phyloP scores from a whole-genome alignment of 2,888 invertebrate species.

The Synergus laeviventris region DNA sequence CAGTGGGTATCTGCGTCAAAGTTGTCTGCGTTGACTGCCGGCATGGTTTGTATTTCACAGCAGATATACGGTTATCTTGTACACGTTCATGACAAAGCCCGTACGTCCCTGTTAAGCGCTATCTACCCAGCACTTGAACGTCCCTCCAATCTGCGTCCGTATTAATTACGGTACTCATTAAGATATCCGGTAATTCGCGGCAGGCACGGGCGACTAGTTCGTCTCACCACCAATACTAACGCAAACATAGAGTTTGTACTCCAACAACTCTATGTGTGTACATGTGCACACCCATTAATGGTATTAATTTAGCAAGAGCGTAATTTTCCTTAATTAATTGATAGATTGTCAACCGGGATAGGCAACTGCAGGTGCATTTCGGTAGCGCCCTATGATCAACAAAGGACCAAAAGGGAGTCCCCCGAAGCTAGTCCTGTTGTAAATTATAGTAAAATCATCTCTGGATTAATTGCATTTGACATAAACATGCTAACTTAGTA shows the following conservation, averaged over 20 bases:
- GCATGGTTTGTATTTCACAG: conserved; percentile 67
- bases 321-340: conserved; percentile 75
- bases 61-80: conserved; percentile 71
- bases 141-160: conserved; percentile 73
- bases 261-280: not conserved
- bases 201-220: conserved; percentile 40
- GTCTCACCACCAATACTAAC: conserved; percentile 4
- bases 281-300: conserved; percentile 35
- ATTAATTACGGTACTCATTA: conserved; percentile 75
- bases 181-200: conserved; percentile 73
- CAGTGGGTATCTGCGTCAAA: conserved; percentile 49
- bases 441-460: conserved; percentile 59
- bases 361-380: conserved; percentile 61
- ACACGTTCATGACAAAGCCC: conserved; percentile 71
- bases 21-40: conserved; percentile 44
- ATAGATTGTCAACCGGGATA: conserved; percentile 72
- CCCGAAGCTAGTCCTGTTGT: not conserved
- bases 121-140: conserved; percentile 66
- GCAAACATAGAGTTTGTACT: conserved; percentile 9
- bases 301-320: conserved; percentile 69
- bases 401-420: not conserved
- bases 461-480: conserved; percentile 69
- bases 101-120: conserved; percentile 71
- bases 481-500: conserved; percentile 53
- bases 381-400: conserved; percentile 43